Evolutionary conservation across 2,797 vertebrate genomes (phyloP), one percentile per base, ranked within the genome.

Genomic region (Sebastes nivosus): DNA sequence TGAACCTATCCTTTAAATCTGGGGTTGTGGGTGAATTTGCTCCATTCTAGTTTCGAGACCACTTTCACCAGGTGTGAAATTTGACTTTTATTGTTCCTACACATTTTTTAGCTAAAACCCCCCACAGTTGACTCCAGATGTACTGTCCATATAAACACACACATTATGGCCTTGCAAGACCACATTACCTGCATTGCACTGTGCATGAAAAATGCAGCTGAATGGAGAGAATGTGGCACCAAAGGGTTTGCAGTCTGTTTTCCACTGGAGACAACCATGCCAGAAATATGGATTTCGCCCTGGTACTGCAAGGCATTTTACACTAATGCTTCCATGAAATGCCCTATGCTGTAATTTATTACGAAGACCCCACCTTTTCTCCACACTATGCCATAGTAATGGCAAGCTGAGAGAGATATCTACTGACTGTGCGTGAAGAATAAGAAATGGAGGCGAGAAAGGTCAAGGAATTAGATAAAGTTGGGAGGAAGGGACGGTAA

Each of bases 201-300:
- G 27, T 67, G 42, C 60, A 60, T 80, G 88, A 88, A 66, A 86
- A 88, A 88, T 88, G 77, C 13, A 61, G 30, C 27, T 64, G 59
- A 85, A 84, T 55, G 73, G 58, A 82, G 70, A 67, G n/a, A 75
- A 74, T 69, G 60, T 73, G 32, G 50, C 69, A 81, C 75, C 42
- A 57, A 75, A 79, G 16, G 27, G 57, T 76, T 75, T 80, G 5
- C 16, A 38, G 69, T 80, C 68, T 64, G 79, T 88, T 87, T 89
- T 82, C 75, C 42, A 67, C 46, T 32, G 69, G 69, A 85, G 81
- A 80, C 79, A 86, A 85, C 67, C 76, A 72, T 78, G 61, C 80
- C 59, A 72, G 79, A 85, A 88, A 83, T 91, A 86, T 88, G 67
- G 60, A 80, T 86, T 85, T 79, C 83, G 7, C 60, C 54, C 70